Base-by-base conservation (phyloP, 2,888 invertebrate genomes). In the Conops quadrifasciatus region DNA sequence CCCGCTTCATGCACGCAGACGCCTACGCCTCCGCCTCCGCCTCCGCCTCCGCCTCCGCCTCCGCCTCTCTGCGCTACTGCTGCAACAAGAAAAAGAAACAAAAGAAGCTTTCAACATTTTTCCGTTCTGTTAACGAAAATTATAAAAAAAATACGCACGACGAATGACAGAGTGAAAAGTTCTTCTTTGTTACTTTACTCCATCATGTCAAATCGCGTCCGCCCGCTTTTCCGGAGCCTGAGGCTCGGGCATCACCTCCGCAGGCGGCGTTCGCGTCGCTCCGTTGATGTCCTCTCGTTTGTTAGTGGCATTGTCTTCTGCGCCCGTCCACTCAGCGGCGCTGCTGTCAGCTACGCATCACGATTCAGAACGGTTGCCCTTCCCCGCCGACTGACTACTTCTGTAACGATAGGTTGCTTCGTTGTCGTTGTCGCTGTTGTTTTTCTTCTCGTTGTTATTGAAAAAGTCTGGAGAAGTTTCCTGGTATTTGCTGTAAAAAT, bases 381-480 rank as follows among this genome's bases (percentile, higher is more conserved):
- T 36, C 15, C 47, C 16, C 28, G 15, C 19, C 26, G 24, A 26
- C 56, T 56, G 28, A 62, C n/a, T 19, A 15, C 62, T 62, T 0
- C n/a, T 15, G 19, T 19, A n/a, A n/a, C 30, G n/a, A n/a, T 36
- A 4, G 2, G 21, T 47, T 51, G n/a, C 11, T 30, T 56, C n/a
- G n/a, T n/a, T n/a, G n/a, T n/a, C n/a, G 5, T 15, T 19, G 53
- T 21, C 43, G n/a, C 16, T 60, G 21, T 62, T 51, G 24, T 47
- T 30, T 51, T 60, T 30, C 19, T 60, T 49, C 56, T 36, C 43
- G 47, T 63, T 49, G 30, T 68, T 68, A 68, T 62, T 68, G 68
- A 56, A 68, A 68, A 68, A 62, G 49, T 60, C 68, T 49, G 11
- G 30, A 19, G 49, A 66, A 68, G 36, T 58, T 68, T 60, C 60